Evolutionary conservation across 2,888 invertebrate species (phyloP).

Genomic region (Melanostoma scalare): DNA sequence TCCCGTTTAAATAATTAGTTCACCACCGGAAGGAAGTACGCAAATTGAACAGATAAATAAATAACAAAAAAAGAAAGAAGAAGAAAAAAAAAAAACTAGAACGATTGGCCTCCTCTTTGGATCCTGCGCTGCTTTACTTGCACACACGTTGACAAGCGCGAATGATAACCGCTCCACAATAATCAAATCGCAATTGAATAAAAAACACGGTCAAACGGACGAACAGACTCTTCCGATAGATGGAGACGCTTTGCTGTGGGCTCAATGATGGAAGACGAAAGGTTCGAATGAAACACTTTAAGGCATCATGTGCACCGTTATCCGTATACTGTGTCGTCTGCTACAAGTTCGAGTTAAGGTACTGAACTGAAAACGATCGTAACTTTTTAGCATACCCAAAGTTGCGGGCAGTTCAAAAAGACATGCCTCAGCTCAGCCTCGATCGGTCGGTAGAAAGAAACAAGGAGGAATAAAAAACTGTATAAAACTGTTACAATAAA

Average conservation of each 20-base stretch:
- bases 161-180: conserved; percentile 69
- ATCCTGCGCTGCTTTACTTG: conserved; percentile 64
- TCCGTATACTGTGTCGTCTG: conserved; percentile 73
- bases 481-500: conserved; percentile 73
- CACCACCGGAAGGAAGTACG: conserved; percentile 53
- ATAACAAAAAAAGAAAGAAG: not conserved
- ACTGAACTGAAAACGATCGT: conserved; percentile 73
- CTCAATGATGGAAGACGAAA: conserved; percentile 72
- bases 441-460: conserved; percentile 67
- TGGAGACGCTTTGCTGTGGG: conserved; percentile 62
- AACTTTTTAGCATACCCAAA: conserved; percentile 73
- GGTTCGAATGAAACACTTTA: conserved; percentile 73
- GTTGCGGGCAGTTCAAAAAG: conserved; percentile 73
- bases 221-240: conserved; percentile 67
- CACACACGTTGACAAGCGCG: conserved; percentile 69
- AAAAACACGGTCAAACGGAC: conserved; percentile 57
- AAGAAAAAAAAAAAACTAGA: conserved; percentile 26
- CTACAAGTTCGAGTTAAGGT: conserved; percentile 73
- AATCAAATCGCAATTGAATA: conserved; percentile 69
- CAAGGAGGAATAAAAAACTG: conserved; percentile 69
- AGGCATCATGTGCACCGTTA: conserved; percentile 73
- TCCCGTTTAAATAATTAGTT: conserved; percentile 33
- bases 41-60: conserved; percentile 36
- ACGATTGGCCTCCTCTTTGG: conserved; percentile 53
- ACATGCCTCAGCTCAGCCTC: conserved; percentile 54